Evolutionary conservation across 1,140 invertebrate genomes (phyloP).

Genomic region (Acromyrmex charruanus): DNA sequence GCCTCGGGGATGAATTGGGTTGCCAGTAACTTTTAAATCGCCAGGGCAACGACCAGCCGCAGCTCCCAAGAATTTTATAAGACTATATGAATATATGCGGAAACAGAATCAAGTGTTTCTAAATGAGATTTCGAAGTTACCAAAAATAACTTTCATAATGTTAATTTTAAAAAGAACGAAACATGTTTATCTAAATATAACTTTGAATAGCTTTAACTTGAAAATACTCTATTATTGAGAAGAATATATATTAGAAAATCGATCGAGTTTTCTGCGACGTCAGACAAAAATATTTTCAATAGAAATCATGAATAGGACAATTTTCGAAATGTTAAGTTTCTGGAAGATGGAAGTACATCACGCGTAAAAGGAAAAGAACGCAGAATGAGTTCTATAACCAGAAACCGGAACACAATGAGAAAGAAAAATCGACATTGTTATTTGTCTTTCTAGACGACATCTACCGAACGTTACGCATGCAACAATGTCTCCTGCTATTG

Average conservation of each 20-base stretch:
- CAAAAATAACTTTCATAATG: neutral
- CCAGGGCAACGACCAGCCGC: slow-evolving; percentile 44
- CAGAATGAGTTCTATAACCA: neutral
- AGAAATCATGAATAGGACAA: neutral
- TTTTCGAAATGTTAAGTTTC: slow-evolving; percentile 10
- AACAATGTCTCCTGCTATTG: slow-evolving; percentile 61
- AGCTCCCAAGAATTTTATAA: slow-evolving; percentile 15
- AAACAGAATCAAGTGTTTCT: neutral
- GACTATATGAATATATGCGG: neutral
- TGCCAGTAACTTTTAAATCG: slow-evolving; percentile 56
- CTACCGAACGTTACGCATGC: slow-evolving; percentile 51
- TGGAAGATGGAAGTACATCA: neutral
- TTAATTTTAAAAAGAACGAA: neutral
- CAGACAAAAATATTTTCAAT: neutral
- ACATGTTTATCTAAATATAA: neutral
- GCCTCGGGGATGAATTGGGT: slow-evolving; percentile 17
- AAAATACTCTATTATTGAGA: neutral
- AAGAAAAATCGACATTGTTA: slow-evolving; percentile 54
- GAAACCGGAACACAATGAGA: slow-evolving; percentile 40
- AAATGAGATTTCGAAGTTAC: neutral
- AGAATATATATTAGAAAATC: slow-evolving; percentile 6
- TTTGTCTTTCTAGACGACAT: slow-evolving; percentile 53
- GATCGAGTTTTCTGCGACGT: neutral
- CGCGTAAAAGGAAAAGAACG: neutral
- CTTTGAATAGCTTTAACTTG: neutral